Percentiles rank a stretch among this genome's conserved stretches.
phyloP scores from a whole-genome alignment of 1,140 invertebrate species.

The Coelopa frigida region DNA sequence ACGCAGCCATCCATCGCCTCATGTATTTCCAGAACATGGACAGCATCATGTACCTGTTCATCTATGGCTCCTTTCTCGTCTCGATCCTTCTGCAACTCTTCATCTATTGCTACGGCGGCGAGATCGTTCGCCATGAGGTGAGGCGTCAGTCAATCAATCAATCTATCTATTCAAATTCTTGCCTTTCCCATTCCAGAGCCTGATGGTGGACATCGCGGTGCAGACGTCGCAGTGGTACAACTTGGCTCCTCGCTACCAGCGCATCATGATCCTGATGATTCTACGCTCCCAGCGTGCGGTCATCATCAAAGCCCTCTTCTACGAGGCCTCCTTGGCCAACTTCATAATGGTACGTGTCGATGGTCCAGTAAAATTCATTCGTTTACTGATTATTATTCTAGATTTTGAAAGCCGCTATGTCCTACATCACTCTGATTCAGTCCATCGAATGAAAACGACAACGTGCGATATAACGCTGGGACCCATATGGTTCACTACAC shows the following conservation, averaged over 20 bases:
- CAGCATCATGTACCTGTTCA: conserved; percentile 23
- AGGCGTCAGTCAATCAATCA: neutral
- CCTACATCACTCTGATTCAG: conserved; percentile 27
- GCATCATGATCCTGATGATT: conserved; percentile 25
- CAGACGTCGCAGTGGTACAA: conserved; percentile 27
- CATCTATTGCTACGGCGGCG: conserved; percentile 38
- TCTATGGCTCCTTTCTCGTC: conserved; percentile 27
- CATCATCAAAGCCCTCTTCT: conserved; percentile 37
- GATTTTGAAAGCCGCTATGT: conserved; percentile 26
- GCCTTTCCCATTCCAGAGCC: conserved; percentile 18
- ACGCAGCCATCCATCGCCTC: neutral
- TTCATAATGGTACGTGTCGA: conserved; percentile 27
- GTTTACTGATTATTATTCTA: conserved; percentile 10
- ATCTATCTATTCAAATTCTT: neutral
- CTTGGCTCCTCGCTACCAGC: conserved; percentile 21
- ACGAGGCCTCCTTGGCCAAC: conserved; percentile 36
- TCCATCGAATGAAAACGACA: conserved; percentile 21
- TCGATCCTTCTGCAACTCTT: conserved; percentile 38
- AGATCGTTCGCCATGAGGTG: conserved; percentile 37
- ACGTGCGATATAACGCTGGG: too few species aligned
- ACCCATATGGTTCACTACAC: too few species aligned
- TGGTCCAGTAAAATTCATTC: neutral
- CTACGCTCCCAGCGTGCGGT: conserved; percentile 26
- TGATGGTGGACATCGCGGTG: conserved; percentile 27
- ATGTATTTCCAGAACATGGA: conserved; percentile 27